These are phyloP conservation scores for Botia kubotai DNA, from an alignment of 2,797 vertebrate genomes.

Conservation along the genomic window DNA sequence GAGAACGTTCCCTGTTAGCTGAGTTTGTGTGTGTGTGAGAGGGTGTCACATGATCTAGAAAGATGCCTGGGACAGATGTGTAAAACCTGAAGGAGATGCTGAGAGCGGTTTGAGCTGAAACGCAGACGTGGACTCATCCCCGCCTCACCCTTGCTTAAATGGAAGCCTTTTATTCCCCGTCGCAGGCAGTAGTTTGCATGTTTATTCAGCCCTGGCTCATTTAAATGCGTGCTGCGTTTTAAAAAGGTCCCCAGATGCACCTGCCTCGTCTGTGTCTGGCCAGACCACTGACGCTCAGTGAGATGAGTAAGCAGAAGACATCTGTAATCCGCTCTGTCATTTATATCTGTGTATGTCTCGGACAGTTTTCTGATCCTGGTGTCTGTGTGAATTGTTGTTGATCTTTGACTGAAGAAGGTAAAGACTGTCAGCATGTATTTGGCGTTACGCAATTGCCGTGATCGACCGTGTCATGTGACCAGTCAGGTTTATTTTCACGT, in stretches of 20 bases:
- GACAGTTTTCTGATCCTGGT: slow-evolving; percentile 4
- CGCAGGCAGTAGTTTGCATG: slow-evolving; percentile 50
- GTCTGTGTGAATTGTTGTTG: not conserved
- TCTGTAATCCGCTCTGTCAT: slow-evolving; percentile 12
- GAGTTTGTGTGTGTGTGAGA: slow-evolving; percentile 1
- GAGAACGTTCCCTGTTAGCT: too few relatives aligned
- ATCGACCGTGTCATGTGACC: not conserved
- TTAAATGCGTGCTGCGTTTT: slow-evolving; percentile 55
- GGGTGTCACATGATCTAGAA: slow-evolving; percentile 27
- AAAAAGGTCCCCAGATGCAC: slow-evolving; percentile 59
- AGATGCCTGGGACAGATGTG: slow-evolving; percentile 16
- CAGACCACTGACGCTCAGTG: slow-evolving; percentile 45
- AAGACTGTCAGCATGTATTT: not conserved
- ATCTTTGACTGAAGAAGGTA: not conserved
- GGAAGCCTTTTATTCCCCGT: slow-evolving; percentile 23
- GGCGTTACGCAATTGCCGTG: not conserved
- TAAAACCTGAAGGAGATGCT: slow-evolving; percentile 47
- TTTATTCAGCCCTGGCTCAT: slow-evolving; percentile 57
- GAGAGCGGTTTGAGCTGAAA: slow-evolving; percentile 21
- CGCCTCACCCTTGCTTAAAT: slow-evolving; percentile 49
- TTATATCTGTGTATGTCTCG: slow-evolving; percentile 17
- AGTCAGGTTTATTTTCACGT: not conserved
- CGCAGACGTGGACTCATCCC: slow-evolving; percentile 38
- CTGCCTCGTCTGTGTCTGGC: slow-evolving; percentile 56
- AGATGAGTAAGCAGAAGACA: slow-evolving; percentile 37